These are phyloP conservation scores for Poecilia picta DNA, from an alignment of 2,797 vertebrate genomes.

Conservation along the genomic window DNA sequence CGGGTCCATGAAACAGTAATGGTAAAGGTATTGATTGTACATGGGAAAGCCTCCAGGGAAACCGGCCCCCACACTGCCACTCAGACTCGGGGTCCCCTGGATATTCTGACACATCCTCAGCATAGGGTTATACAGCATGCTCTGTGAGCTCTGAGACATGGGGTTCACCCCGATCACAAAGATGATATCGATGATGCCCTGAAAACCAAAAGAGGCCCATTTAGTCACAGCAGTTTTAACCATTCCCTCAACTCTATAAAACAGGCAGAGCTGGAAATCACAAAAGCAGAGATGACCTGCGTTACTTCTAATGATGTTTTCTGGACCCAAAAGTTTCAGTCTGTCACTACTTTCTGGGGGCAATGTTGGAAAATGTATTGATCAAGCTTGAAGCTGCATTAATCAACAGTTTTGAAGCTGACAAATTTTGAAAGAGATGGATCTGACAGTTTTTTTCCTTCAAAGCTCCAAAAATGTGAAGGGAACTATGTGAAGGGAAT, in stretches of 20 bases:
- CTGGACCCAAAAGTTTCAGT: background rate
- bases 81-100: conserved; percentile 75
- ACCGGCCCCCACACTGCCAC: conserved; percentile 70
- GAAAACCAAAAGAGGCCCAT: background rate
- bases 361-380: background rate
- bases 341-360: background rate
- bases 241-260: background rate
- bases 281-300: background rate
- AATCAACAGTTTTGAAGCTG: background rate
- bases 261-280: background rate
- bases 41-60: conserved; percentile 69
- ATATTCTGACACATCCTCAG: conserved; percentile 85
- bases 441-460: background rate
- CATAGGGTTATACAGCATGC: conserved; percentile 86
- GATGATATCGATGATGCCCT: conserved; percentile 87
- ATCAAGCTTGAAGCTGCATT: background rate
- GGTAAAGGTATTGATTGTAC: conserved; percentile 87
- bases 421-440: background rate
- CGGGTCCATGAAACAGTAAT: conserved; percentile 91
- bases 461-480: background rate
- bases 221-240: background rate
- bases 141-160: conserved; percentile 85
- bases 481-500: background rate
- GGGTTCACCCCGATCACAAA: conserved; percentile 90
- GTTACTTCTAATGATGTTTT: background rate